Evolutionary conservation across 2,888 invertebrate genomes (phyloP), one percentile per base, ranked within the genome.

Genomic region (Chesias legatella): DNA sequence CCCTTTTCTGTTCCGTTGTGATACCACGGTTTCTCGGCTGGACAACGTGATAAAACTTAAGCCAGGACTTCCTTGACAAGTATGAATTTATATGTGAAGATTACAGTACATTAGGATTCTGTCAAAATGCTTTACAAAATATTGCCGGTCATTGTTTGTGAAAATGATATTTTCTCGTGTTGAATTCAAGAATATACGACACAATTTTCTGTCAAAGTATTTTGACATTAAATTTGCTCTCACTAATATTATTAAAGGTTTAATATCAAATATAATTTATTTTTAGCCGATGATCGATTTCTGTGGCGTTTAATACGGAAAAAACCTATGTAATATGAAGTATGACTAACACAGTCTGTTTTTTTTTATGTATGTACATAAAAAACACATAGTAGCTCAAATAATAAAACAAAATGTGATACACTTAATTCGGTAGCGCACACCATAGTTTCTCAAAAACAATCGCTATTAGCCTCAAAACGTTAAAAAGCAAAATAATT

Each of bases 1-100:
- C 75, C 79, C 81, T 79, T 79, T 77, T 80, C 79, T 77, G 78
- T 78, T 79, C 71, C 17, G 45, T 34, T 40, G 53, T 57, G 68
- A 69, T 77, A 76, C 75, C 66, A 72, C 58, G 63, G 63, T 62
- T 74, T 74, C 77, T 74, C 73, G 70, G 63, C 77, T 74, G 73
- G 71, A 69, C 69, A 61, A 48, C 50, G 66, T 62, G 77, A 76
- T 78, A 79, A 79, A 74, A 70, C 63, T 63, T 58, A 63, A 66
- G 61, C 58, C 63, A 48, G 35, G 43, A 53, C 57, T 61, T 60
- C 51, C 68, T 60, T 66, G 74, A 74, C 73, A 72, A 63, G 63
- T 56, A 54, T 56, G 53, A 65, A 76, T 76, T 76, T 76, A 75
- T 76, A 63, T 62, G 43, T 58, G 55, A 62, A 45, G 45, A 45